phyloP scores from a whole-genome alignment of 2,888 invertebrate species.

The Drosophila emarginata region DNA sequence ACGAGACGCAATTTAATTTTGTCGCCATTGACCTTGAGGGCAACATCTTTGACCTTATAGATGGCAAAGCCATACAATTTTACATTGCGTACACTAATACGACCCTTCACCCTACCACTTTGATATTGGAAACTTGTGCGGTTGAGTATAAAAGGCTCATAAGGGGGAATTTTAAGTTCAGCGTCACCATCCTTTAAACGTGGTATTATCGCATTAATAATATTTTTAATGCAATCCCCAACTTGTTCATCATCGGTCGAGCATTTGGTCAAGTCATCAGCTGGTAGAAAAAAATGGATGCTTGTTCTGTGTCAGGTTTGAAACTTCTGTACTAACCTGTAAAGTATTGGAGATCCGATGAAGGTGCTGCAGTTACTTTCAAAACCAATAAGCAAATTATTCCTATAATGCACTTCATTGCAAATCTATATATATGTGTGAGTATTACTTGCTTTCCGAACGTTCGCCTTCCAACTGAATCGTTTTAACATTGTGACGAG shows the following conservation, averaged over 20 bases:
- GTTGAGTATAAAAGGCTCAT: constrained; percentile 79
- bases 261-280: constrained; percentile 83
- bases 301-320: not conserved
- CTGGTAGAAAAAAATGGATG: not conserved
- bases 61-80: constrained; percentile 84
- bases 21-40: constrained; percentile 83
- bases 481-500: constrained; percentile 10
- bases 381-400: constrained; percentile 49
- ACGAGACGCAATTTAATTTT: constrained; percentile 80
- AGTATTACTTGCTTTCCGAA: constrained; percentile 28
- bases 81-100: constrained; percentile 83
- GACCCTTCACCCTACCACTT: constrained; percentile 69
- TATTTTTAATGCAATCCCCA: constrained; percentile 84
- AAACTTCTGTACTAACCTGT: constrained; percentile 25
- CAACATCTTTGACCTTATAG: constrained; percentile 84
- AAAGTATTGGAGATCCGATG: constrained; percentile 26
- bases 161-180: constrained; percentile 75
- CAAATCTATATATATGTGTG: not conserved
- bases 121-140: constrained; percentile 73
- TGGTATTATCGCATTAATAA: constrained; percentile 83
- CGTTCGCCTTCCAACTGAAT: constrained; percentile 52
- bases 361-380: constrained; percentile 30
- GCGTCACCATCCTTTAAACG: constrained; percentile 77
- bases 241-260: constrained; percentile 84
- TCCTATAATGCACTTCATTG: constrained; percentile 41